These are phyloP conservation scores for Caenorhabditis sinica DNA, from an alignment of 2,888 invertebrate genomes.

Conservation along the genomic window DNA sequence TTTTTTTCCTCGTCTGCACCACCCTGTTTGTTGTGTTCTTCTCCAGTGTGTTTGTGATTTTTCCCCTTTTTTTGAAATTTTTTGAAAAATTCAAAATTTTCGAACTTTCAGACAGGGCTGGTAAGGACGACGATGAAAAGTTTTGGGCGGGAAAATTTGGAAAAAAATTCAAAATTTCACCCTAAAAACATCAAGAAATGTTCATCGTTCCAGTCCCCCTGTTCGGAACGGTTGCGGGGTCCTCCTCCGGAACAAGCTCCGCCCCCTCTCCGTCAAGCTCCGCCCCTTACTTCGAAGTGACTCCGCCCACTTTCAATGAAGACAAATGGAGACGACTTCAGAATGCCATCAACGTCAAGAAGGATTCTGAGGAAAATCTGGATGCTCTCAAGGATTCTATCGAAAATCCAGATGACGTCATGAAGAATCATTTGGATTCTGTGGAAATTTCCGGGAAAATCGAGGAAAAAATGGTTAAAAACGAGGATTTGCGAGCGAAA, in stretches of 20 bases:
- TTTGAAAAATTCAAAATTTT: constrained; percentile 1
- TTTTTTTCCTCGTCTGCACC: not conserved
- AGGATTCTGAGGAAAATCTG: not conserved
- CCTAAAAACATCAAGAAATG: not conserved
- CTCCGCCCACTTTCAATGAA: constrained; percentile 7
- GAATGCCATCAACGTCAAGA: constrained; percentile 3
- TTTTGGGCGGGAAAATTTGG: not conserved
- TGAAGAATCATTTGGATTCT: not conserved
- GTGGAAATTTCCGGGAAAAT: not conserved
- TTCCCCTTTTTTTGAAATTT: not conserved
- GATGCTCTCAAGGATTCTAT: not conserved
- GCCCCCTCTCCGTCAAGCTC: not conserved
- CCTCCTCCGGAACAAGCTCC: not conserved
- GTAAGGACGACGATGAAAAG: not conserved
- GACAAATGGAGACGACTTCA: constrained; percentile 26
- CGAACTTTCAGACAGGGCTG: constrained; percentile 1
- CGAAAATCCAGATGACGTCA: constrained; percentile 2
- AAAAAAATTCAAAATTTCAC: not conserved
- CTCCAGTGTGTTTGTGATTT: not conserved
- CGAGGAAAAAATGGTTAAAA: constrained; percentile 2
- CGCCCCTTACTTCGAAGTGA: not conserved
- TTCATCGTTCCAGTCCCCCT: constrained; percentile 12
- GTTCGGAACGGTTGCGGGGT: constrained; percentile 29
- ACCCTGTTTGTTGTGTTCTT: not conserved
- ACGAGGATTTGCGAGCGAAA: constrained; percentile 5